Percentiles rank a stretch among this genome's conserved stretches.
Conservation (phyloP, 2,113 vertebrate genomes). For the Gallinago paraguaiae region DNA sequence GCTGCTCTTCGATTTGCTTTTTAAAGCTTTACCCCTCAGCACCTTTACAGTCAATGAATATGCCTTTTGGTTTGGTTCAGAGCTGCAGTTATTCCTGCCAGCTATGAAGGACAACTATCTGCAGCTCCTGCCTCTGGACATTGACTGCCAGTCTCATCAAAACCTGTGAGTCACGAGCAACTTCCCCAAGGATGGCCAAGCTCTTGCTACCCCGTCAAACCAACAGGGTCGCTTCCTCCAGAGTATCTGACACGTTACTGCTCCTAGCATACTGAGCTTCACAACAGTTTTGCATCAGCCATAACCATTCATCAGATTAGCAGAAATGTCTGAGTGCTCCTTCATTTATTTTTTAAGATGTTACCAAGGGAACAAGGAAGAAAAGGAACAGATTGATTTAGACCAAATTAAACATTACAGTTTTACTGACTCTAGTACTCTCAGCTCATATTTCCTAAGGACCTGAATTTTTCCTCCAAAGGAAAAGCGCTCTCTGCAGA, state of each 20-base stretch:
- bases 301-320: background rate
- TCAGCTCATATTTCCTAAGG: background rate
- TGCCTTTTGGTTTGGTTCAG: background rate
- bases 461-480: background rate
- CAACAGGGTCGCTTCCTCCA: background rate
- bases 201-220: background rate
- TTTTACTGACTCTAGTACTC: background rate
- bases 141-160: slow-evolving; percentile 8
- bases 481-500: background rate
- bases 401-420: background rate
- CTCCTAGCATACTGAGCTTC: background rate
- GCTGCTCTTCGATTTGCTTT: background rate
- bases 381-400: background rate
- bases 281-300: background rate
- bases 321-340: background rate
- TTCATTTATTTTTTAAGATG: background rate
- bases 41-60: background rate
- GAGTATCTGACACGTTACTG: background rate
- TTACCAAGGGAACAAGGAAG: background rate
- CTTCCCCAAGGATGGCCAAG: background rate
- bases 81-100: background rate
- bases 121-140: background rate
- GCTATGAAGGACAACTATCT: background rate
- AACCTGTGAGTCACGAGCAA: background rate
- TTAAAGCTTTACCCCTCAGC: background rate